Conservation (phyloP, 2,797 vertebrate genomes). For the Eulemur coronatus region DNA sequence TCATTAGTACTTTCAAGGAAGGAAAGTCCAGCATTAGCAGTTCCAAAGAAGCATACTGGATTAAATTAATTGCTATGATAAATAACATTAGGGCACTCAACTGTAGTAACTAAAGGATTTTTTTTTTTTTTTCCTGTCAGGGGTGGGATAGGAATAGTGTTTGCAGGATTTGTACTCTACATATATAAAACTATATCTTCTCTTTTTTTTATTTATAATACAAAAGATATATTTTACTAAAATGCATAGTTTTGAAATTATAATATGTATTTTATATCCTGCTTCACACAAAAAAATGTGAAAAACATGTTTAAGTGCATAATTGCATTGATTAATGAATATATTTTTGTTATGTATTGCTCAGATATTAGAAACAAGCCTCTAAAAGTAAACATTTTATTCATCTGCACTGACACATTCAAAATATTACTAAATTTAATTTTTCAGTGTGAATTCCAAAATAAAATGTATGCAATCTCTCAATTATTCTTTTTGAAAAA, state of each 20-base stretch:
- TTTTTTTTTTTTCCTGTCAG: neutral
- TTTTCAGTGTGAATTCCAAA: neutral
- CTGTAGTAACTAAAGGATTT: neutral
- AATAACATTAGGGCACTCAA: neutral
- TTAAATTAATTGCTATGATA: neutral
- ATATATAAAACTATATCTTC: neutral
- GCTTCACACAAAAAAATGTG: neutral
- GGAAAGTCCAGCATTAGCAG: neutral
- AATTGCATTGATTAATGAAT: neutral
- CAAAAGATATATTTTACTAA: neutral
- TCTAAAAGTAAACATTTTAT: neutral
- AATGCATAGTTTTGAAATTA: neutral
- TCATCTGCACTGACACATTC: neutral
- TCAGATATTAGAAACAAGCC: neutral
- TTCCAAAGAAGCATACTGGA: neutral
- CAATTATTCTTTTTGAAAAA: neutral
- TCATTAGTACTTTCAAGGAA: slow-evolving; percentile 30
- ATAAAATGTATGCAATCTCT: neutral
- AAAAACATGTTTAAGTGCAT: neutral
- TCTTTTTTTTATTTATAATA: neutral
- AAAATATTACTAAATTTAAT: neutral
- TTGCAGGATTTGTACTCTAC: neutral
- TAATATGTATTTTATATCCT: neutral
- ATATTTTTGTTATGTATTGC: neutral
- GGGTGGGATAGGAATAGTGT: neutral